These are phyloP conservation scores for Rhea pennata DNA, from an alignment of 2,113 vertebrate species.

Conservation along the genomic window DNA sequence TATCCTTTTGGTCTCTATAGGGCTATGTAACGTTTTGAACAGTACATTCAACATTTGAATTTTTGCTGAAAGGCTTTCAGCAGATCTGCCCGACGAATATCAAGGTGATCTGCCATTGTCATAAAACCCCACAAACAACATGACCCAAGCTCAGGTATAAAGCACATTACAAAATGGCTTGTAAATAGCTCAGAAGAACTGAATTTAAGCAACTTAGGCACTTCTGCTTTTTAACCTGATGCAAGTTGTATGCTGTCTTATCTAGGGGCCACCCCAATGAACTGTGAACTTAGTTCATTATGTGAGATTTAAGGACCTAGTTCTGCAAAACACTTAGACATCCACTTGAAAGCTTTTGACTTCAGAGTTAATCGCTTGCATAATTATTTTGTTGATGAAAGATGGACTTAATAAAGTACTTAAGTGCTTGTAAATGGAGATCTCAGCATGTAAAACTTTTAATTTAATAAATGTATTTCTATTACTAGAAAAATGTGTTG, in stretches of 20 bases:
- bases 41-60: not conserved
- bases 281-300: not conserved
- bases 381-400: slow-evolving; percentile 3
- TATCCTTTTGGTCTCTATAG: not conserved
- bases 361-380: not conserved
- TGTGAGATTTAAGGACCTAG: not conserved
- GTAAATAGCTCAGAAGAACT: not conserved
- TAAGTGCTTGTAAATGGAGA: not conserved
- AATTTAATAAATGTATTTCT: not conserved
- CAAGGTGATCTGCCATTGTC: not conserved
- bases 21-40: not conserved
- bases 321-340: not conserved
- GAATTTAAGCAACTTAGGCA: not conserved
- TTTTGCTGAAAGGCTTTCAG: not conserved
- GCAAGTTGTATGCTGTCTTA: not conserved
- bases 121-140: not conserved
- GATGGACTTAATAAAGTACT: not conserved
- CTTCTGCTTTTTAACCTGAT: not conserved
- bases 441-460: not conserved
- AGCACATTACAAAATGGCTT: not conserved
- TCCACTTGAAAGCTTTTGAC: not conserved
- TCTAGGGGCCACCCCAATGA: not conserved
- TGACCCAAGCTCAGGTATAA: not conserved
- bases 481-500: not conserved
- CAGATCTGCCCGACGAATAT: not conserved